Evolutionary conservation across 2,888 invertebrate genomes (phyloP), one percentile per base, ranked within the genome.

Genomic region (Lasius platythorax): DNA sequence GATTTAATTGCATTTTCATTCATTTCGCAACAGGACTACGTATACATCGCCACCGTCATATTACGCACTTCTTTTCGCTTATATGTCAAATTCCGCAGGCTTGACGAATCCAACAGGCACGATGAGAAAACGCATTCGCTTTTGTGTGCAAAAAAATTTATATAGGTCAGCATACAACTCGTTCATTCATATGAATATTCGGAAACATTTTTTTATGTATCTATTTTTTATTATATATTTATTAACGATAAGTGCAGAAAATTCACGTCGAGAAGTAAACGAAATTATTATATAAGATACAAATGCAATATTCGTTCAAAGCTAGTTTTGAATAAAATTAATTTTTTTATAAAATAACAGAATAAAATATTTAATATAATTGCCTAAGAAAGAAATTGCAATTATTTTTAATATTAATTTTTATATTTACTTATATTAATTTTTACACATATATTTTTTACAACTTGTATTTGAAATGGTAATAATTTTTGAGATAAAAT

Each of bases 51-150:
- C 61, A 61, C 15, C 61, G 18, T 23, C 23, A 30, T 33, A 43
- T 43, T 58, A 68, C 43, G 43, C 28, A 70, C n/a, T 37, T 33
- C 18, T 68, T 68, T 70, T 70, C 12, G 79, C 79, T 79, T 79
- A 37, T 70, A 9, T 18, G 18, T 61, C n/a, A 79, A 79, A 79
- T 79, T 79, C 70, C 64, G 6, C 37, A 40, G 3, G 6, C 12
- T 53, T 33, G 18, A 46, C 37, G 40, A 40, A 58, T 79, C 23
- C 56, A 79, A 56, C 33, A 61, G 40, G 15, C 30, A 30, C 23
- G 15, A 66, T 30, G n/a, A 78, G 18, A 67, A 23, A 58, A 18
- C 12, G 3, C 9, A 67, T 5, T 78, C 9, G n/a, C 4, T 40
- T 40, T 9, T 66, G 12, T 15, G 12, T 30, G 11, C 28, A 56